Evolutionary conservation across 2,113 vertebrate genomes (phyloP).

Genomic region (Marmota monax): DNA sequence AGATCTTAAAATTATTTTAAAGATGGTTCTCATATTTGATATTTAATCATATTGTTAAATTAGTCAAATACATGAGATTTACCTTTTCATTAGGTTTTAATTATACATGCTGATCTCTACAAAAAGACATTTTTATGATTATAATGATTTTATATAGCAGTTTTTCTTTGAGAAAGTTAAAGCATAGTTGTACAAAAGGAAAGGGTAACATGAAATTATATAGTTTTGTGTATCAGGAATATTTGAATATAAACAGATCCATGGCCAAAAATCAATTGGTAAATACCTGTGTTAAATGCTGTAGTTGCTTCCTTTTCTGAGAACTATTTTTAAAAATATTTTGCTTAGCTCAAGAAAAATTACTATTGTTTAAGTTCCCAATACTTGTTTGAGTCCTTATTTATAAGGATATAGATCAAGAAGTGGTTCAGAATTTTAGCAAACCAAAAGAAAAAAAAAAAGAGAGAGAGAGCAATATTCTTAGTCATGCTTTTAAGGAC

Average conservation of each 20-base stretch:
- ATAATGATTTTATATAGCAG: neutral
- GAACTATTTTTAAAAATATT: neutral
- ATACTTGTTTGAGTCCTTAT: neutral
- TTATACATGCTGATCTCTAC: neutral
- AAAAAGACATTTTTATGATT: neutral
- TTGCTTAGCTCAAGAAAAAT: neutral
- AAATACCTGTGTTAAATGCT: neutral
- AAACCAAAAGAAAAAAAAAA: neutral
- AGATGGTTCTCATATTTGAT: neutral
- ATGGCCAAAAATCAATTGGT: neutral
- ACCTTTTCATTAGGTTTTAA: neutral
- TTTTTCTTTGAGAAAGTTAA: conserved; percentile 4
- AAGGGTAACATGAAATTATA: neutral
- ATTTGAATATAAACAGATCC: neutral
- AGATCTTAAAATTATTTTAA: neutral
- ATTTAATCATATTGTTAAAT: conserved; percentile 31
- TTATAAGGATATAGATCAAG: neutral
- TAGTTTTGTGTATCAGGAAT: neutral
- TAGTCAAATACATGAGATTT: neutral
- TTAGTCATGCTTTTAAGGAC: neutral
- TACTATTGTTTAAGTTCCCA: neutral
- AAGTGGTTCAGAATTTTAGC: neutral
- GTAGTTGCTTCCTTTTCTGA: neutral
- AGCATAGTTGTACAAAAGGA: neutral
- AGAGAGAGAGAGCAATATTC: neutral